These are phyloP conservation scores for Melanostoma mellinum DNA, from an alignment of 2,888 invertebrate species.

Conservation along the genomic window DNA sequence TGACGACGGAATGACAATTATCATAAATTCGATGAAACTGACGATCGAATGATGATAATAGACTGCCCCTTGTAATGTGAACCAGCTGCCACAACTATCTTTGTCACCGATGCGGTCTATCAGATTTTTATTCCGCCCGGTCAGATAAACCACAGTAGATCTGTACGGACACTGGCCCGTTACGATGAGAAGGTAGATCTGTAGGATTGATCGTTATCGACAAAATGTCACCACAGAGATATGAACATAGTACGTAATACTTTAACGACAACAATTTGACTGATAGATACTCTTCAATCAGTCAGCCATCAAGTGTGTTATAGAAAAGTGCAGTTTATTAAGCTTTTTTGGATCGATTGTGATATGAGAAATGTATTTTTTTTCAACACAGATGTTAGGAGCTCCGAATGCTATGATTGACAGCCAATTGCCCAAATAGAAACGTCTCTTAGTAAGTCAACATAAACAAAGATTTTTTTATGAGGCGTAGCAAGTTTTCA, in stretches of 20 bases:
- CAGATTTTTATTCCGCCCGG: constrained; percentile 38
- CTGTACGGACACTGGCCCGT: background rate
- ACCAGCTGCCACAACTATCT: background rate
- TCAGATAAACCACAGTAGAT: background rate
- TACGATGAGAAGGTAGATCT: constrained; percentile 3
- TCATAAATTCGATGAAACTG: constrained; percentile 70
- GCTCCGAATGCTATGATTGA: no score
- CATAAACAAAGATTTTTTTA: no score
- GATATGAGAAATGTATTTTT: constrained; percentile 20
- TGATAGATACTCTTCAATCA: constrained; percentile 19
- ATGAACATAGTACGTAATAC: constrained; percentile 1
- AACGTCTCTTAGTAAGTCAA: no score
- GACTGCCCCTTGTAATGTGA: constrained; percentile 15
- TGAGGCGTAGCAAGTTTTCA: no score
- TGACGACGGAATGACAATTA: constrained; percentile 69
- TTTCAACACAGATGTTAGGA: background rate
- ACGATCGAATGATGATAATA: constrained; percentile 55
- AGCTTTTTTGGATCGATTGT: background rate
- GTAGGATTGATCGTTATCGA: constrained; percentile 13
- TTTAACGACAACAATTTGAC: constrained; percentile 12
- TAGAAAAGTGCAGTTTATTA: background rate
- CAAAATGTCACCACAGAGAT: background rate
- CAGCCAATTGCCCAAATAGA: no score
- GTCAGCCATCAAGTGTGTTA: background rate
- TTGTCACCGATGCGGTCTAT: constrained; percentile 26